Base-by-base conservation (phyloP, 2,888 invertebrate species). In the Mycogona germanica region DNA sequence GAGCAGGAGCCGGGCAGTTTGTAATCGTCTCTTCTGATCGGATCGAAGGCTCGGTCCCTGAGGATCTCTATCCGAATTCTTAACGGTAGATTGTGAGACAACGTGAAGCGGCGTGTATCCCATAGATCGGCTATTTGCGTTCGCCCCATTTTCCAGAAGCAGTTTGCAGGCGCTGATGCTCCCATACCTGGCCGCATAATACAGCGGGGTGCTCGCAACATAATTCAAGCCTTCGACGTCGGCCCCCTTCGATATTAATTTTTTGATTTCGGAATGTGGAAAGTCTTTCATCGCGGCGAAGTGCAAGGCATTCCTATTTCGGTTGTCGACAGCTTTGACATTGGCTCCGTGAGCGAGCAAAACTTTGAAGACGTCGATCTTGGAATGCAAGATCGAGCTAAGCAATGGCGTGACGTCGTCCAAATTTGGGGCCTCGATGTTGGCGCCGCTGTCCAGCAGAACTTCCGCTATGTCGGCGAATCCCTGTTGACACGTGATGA, bases 81-180 rank as follows among this genome's bases (percentile, higher is more conserved):
- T 12, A 12, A 35, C 9, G 35, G 12, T 14, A n/a, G n/a, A n/a
- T n/a, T n/a, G n/a, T n/a, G n/a, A n/a, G 12, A 35, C 35, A 14
- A 35, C 35, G 14, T 35, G 35, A 12, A 35, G 14, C 9, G 35
- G 12, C 35, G 35, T 35, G 12, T 14, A 35, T 35, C 14, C 14
- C 9, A 12, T 35, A 14, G 12, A 14, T 12, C 14, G 12, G 14
- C 9, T 9, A 35, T 35, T 35, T 9, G 9, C 35, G 14, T 35
- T 35, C 35, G 35, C 49, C 4, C 38, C 49, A n/a, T 49, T 32
- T 17, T 49, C 49, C n/a, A 49, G 21, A 25, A 49, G 26, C 3
- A 37, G 12, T 2, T 38, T 14, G 2, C 23, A 35, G 5, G 38
- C 29, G 25, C 14, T 5, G 6, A 6, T n/a, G 37, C 38, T 23